phyloP scores from a whole-genome alignment of 2,797 vertebrate genomes.

The Enteromius mattozi region DNA sequence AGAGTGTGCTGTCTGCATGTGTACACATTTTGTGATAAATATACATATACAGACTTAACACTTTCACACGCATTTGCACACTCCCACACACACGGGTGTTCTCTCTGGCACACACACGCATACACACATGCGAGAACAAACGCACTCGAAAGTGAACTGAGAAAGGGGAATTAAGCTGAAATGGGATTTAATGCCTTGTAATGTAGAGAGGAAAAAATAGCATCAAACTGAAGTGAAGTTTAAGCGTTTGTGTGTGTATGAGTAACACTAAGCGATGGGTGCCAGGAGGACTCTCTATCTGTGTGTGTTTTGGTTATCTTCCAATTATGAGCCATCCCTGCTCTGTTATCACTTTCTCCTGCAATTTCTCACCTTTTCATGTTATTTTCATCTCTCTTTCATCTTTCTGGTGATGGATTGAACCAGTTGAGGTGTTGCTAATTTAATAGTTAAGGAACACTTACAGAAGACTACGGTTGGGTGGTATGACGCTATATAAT shows the following conservation, averaged over 20 bases:
- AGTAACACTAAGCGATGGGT: constrained; percentile 30
- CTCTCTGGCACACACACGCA: constrained; percentile 56
- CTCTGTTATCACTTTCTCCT: constrained; percentile 62
- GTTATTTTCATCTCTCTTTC: constrained; percentile 60
- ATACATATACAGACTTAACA: constrained; percentile 44
- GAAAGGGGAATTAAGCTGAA: constrained; percentile 69
- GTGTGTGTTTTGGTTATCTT: constrained; percentile 61
- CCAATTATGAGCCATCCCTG: constrained; percentile 52
- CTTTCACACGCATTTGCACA: constrained; percentile 35
- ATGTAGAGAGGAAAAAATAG: constrained; percentile 64
- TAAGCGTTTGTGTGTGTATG: constrained; percentile 37
- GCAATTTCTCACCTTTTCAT: constrained; percentile 60
- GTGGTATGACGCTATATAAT: background rate
- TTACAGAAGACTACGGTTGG: constrained; percentile 3
- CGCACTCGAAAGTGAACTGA: constrained; percentile 29
- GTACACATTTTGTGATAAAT: constrained; percentile 37
- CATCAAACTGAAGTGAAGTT: constrained; percentile 65
- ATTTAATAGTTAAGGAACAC: constrained; percentile 41
- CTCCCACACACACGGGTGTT: constrained; percentile 48
- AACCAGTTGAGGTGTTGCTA: constrained; percentile 45
- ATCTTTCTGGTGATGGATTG: constrained; percentile 44
- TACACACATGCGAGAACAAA: constrained; percentile 2
- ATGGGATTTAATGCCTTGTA: constrained; percentile 77
- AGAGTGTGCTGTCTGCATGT: constrained; percentile 17
- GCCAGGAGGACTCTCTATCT: constrained; percentile 51